phyloP scores from a whole-genome alignment of 2,113 vertebrate species.

The Trematomus loennbergii region DNA sequence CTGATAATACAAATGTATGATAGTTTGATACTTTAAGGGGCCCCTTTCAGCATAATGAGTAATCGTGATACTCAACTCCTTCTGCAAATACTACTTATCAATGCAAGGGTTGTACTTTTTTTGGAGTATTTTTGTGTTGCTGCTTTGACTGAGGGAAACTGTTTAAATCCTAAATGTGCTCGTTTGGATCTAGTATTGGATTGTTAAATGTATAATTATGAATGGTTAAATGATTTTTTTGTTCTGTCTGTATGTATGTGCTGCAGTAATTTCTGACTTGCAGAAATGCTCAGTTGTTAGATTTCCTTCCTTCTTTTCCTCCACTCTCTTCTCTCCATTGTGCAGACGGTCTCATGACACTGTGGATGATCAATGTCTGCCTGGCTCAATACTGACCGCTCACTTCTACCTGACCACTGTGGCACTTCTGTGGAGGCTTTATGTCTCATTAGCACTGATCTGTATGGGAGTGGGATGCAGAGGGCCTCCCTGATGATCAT shows the following conservation, averaged over 20 bases:
- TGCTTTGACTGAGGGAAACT: background rate
- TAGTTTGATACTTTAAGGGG: background rate
- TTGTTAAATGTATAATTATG: background rate
- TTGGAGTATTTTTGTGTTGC: background rate
- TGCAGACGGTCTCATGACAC: slow-evolving; percentile 23
- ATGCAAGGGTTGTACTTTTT: background rate
- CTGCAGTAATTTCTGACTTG: background rate
- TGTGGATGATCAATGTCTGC: background rate
- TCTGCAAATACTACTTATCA: background rate
- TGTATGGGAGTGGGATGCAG: background rate
- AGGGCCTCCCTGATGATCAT: slow-evolving; percentile 16
- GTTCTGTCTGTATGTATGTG: no score
- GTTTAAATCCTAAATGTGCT: background rate
- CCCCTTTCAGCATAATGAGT: no score
- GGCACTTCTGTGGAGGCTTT: slow-evolving; percentile 1
- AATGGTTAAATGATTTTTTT: background rate
- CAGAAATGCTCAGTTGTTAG: background rate
- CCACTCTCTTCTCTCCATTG: background rate
- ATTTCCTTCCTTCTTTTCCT: background rate
- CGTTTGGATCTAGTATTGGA: background rate
- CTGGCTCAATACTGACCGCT: background rate
- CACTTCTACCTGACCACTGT: background rate
- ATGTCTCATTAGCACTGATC: slow-evolving; percentile 11
- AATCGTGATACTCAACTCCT: background rate
- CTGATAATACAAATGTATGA: background rate